Evolutionary conservation across 2,113 vertebrate species (phyloP), one percentile per base, ranked within the genome.

Genomic region (Oncorhynchus clarkii): DNA sequence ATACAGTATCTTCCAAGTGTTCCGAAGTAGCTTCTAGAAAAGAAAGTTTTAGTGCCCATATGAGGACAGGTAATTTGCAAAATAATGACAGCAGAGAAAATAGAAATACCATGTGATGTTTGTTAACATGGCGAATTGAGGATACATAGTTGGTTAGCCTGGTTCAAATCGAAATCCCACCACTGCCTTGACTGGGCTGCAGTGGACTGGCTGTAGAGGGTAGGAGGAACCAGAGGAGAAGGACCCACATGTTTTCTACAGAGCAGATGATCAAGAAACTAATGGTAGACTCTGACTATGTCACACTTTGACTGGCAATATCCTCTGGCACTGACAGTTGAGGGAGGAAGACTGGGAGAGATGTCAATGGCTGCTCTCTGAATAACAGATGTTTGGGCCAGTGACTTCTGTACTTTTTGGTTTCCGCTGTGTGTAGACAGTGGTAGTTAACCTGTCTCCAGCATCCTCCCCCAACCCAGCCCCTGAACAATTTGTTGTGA

Each of bases 371-470:
- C 82, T 82, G 70, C 72, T 86, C 78, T 84, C 82, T 88, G 80
- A 91, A 90, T 88, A 92, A 88, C 86, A 78, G 85, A 90, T 92
- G 86, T 93, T 90, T 87, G 78, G 85, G 84, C 81, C 78, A 75
- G 82, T 9, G 79, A 85, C 82, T 80, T 78, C 84, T 74, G 77
- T 29, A 64, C 82, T 85, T 72, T 79, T 75, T 1, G 67, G 73
- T 83, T 88, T 92, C 88, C 67, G 78, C 70, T 80, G 77, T 76
- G 75, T 78, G 84, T 78, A 87, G 88, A 88, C 83, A 85, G 82
- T 69, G 74, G 83, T 85, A 83, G 84, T 91, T 89, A 91, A 92
- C 90, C 89, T 89, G 87, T 91, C 90, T 92, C 80, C 87, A 82
- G 74, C 67, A 62, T 77, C 39, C 39, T 45, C 39, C 74, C 77